A percentile compares a stretch with the other conserved stretches of the same genome.
Conservation (phyloP, 1,140 invertebrate genomes). For the Diploscapter pachys region DNA sequence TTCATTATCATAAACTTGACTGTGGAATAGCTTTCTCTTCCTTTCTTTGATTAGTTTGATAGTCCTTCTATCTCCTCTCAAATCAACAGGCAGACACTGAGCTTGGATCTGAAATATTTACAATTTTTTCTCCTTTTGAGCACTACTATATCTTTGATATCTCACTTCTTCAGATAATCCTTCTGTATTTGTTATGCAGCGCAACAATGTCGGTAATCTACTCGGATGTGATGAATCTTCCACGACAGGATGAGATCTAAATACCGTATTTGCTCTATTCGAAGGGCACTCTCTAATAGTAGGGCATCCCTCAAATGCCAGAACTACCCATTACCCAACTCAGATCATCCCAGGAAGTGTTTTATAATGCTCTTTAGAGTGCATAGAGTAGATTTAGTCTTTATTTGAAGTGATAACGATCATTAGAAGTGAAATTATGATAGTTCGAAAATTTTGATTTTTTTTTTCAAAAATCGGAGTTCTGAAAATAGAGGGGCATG, state of each 20-base stretch:
- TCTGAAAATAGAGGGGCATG: neutral
- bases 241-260: constrained; percentile 15
- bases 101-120: constrained; percentile 42
- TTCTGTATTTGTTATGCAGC: constrained; percentile 55
- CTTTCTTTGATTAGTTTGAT: constrained; percentile 58
- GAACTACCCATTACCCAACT: too few species aligned
- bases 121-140: neutral
- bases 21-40: neutral
- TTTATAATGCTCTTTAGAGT: too few species aligned
- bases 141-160: neutral
- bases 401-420: too few species aligned
- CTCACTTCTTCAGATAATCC: constrained; percentile 44
- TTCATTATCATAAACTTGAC: neutral
- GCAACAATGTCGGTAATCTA: constrained; percentile 44
- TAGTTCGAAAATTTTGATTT: too few species aligned
- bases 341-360: too few species aligned
- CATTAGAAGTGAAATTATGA: too few species aligned
- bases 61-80: constrained; percentile 54
- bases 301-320: too few species aligned
- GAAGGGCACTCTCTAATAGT: too few species aligned
- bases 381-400: too few species aligned
- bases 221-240: constrained; percentile 19
- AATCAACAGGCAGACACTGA: constrained; percentile 53
- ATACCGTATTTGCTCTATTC: too few species aligned
- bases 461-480: too few species aligned